Conservation (phyloP, 2,797 vertebrate genomes). For the Champsocephalus esox region DNA sequence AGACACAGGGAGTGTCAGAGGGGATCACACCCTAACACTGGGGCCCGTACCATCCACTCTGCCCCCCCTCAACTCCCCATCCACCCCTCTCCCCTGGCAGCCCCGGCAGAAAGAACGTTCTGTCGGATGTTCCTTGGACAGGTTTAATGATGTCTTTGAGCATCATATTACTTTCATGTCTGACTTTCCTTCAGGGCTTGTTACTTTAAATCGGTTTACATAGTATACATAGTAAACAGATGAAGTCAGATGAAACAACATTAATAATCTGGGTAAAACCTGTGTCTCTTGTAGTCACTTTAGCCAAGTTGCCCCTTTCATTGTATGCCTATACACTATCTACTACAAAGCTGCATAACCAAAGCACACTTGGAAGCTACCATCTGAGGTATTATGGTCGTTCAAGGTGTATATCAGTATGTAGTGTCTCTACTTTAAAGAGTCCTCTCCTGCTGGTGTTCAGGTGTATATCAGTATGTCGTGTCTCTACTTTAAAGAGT, state of each 20-base stretch:
- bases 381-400: no score
- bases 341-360: no score
- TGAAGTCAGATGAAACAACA: background rate
- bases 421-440: no score
- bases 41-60: slow-evolving; percentile 6
- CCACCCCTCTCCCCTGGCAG: background rate
- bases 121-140: slow-evolving; percentile 10
- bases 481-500: no score
- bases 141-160: slow-evolving; percentile 19
- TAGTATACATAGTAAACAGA: background rate
- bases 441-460: no score
- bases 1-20: slow-evolving; percentile 73
- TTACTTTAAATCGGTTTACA: background rate
- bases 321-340: no score
- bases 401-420: no score
- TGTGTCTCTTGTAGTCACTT: no score
- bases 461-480: no score
- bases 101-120: background rate
- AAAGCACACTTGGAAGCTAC: no score
- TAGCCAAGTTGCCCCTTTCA: no score
- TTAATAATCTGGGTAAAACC: background rate
- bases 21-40: slow-evolving; percentile 61
- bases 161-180: slow-evolving; percentile 1
- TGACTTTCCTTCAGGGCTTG: background rate
- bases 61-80: slow-evolving; percentile 1